Conservation (phyloP, 2,797 vertebrate genomes). For the Xiphophorus birchmanni region DNA sequence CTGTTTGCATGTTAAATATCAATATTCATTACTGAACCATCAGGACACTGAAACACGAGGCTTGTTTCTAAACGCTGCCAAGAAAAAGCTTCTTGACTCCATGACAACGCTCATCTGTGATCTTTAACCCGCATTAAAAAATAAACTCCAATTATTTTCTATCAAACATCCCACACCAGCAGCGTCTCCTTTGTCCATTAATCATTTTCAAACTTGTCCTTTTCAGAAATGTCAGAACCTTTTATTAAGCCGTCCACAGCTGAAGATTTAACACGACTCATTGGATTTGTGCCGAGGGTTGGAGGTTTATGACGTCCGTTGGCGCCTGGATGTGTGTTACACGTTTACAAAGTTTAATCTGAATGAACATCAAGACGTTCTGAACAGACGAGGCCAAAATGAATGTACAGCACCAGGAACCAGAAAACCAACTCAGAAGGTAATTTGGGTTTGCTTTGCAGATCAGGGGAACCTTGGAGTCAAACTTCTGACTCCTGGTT, state of each 20-base stretch:
- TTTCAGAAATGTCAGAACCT: neutral
- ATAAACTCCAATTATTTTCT: neutral
- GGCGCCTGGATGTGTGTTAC: neutral
- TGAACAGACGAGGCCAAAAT: neutral
- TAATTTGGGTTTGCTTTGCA: neutral
- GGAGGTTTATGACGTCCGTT: neutral
- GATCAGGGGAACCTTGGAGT: neutral
- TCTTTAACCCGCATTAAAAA: neutral
- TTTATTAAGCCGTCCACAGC: neutral
- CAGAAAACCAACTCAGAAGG: neutral
- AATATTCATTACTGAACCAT: neutral
- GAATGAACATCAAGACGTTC: neutral
- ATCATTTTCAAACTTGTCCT: neutral
- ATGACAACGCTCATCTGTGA: neutral
- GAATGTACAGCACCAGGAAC: neutral
- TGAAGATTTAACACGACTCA: neutral
- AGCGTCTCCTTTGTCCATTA: neutral
- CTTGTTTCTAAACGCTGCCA: neutral
- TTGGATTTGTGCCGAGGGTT: neutral
- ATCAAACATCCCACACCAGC: neutral
- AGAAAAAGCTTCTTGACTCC: neutral
- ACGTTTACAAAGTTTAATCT: neutral
- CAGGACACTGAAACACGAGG: neutral
- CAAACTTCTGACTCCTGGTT: neutral
- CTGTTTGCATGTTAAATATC: neutral